Percentiles rank a stretch among this genome's conserved stretches.
Conservation (phyloP, 1,140 invertebrate genomes). For the Protaetia brevitarsis region DNA sequence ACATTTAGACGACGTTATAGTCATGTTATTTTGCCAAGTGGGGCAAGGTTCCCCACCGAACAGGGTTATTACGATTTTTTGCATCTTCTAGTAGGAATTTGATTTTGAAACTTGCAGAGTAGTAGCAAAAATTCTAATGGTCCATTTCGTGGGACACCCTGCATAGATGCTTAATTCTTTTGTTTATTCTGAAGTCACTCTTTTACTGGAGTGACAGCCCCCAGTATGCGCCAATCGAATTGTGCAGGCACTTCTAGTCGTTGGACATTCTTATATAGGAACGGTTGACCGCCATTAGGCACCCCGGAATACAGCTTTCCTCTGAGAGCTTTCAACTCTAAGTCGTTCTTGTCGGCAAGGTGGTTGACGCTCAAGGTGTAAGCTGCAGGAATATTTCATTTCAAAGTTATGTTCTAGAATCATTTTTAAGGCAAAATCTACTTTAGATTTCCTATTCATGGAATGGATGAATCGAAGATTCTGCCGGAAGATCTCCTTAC, state of each 20-base stretch:
- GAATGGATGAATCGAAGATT: slow-evolving; percentile 68
- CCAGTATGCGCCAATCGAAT: slow-evolving; percentile 87
- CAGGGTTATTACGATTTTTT: too few species aligned
- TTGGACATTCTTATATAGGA: slow-evolving; percentile 62
- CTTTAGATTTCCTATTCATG: slow-evolving; percentile 40
- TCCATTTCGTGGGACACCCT: too few species aligned
- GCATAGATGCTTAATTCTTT: too few species aligned
- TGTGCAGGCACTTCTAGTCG: slow-evolving; percentile 59
- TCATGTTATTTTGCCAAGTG: too few species aligned
- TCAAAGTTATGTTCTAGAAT: background rate
- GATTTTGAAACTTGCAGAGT: too few species aligned
- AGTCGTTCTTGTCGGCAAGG: slow-evolving; percentile 76
- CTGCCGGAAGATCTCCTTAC: slow-evolving; percentile 82
- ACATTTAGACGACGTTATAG: too few species aligned
- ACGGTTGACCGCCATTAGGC: slow-evolving; percentile 73
- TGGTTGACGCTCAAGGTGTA: slow-evolving; percentile 81
- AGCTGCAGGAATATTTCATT: slow-evolving; percentile 65
- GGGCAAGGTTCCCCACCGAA: too few species aligned
- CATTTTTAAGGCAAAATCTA: slow-evolving; percentile 27
- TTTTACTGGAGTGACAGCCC: slow-evolving; percentile 93
- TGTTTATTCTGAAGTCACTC: too few species aligned
- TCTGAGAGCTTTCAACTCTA: slow-evolving; percentile 76
- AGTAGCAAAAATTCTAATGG: too few species aligned
- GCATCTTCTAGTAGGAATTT: too few species aligned
- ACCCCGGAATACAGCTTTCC: slow-evolving; percentile 67